Evolutionary conservation across 2,888 invertebrate genomes (phyloP).

Genomic region (Andrena hattorfiana): DNA sequence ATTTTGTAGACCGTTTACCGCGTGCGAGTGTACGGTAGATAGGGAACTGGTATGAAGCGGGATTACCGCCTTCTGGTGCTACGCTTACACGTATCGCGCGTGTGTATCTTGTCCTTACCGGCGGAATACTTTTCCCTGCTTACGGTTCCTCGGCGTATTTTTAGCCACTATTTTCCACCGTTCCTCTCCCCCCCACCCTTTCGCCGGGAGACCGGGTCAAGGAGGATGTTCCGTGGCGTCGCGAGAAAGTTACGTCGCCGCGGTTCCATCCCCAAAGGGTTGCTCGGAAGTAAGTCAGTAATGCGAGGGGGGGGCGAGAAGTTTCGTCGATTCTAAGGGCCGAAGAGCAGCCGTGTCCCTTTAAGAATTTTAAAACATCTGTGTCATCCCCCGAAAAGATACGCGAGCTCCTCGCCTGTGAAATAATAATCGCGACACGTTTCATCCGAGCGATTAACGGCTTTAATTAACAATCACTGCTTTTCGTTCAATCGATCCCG

Average conservation of each 20-base stretch:
- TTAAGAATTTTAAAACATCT: conserved; percentile 68
- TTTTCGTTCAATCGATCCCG: not conserved
- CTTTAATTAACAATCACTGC: conserved; percentile 15
- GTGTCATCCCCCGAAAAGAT: not conserved
- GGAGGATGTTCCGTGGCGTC: not conserved
- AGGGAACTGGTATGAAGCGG: conserved; percentile 53
- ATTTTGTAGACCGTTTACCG: conserved; percentile 65
- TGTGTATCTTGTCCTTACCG: conserved; percentile 36
- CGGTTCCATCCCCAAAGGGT: conserved; percentile 70
- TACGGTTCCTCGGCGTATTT: conserved; percentile 2
- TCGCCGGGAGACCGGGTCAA: not conserved
- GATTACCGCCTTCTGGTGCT: conserved; percentile 56
- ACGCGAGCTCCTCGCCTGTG: not conserved
- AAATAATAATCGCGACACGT: conserved; percentile 46
- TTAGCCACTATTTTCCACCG: not conserved
- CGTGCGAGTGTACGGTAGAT: conserved; percentile 51
- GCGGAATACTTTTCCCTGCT: conserved; percentile 15
- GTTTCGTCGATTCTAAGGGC: conserved; percentile 62
- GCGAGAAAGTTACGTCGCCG: conserved; percentile 46
- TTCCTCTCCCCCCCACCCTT: not conserved
- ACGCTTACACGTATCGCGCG: conserved; percentile 46
- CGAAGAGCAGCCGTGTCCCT: conserved; percentile 62
- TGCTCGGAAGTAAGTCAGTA: conserved; percentile 79
- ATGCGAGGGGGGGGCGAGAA: conserved; percentile 69
- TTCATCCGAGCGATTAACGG: conserved; percentile 4